Percentiles rank a stretch among this genome's conserved stretches.
phyloP scores from a whole-genome alignment of 2,888 invertebrate genomes.

The Drepanosiphum platanoidis region DNA sequence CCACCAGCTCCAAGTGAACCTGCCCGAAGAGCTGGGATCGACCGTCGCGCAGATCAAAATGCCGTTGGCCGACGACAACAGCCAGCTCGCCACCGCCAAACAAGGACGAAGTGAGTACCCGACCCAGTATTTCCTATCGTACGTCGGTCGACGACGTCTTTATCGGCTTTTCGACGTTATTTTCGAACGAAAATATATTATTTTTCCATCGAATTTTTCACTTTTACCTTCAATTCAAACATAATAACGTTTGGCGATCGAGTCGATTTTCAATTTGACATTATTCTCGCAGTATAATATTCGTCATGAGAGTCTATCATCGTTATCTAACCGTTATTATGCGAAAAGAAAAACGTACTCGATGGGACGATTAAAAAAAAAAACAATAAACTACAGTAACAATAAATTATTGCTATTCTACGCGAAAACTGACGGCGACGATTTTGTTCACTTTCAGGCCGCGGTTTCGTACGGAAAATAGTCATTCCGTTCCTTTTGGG shows the following conservation, averaged over 20 bases:
- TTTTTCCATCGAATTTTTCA: background rate
- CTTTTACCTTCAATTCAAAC: no score
- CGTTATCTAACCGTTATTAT: no score
- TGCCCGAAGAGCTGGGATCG: constrained; percentile 74
- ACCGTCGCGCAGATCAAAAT: constrained; percentile 76
- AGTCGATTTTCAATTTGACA: background rate
- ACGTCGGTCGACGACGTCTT: background rate
- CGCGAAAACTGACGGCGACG: no score
- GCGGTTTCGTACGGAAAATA: constrained; percentile 67
- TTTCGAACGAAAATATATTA: background rate
- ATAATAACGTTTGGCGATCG: background rate
- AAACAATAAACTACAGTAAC: no score
- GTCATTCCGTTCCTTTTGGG: constrained; percentile 86
- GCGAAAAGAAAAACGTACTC: no score
- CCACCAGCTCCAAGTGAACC: constrained; percentile 79
- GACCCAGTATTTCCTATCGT: background rate
- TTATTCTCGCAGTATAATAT: no score
- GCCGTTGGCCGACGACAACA: constrained; percentile 72
- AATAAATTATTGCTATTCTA: no score
- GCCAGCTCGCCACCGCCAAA: constrained; percentile 69
- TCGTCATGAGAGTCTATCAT: no score
- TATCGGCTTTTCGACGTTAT: no score
- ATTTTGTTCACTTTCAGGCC: background rate
- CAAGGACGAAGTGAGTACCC: constrained; percentile 65
- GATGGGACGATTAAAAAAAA: no score